Conservation (phyloP, 2,113 vertebrate species). For the Myotis yumanensis region DNA sequence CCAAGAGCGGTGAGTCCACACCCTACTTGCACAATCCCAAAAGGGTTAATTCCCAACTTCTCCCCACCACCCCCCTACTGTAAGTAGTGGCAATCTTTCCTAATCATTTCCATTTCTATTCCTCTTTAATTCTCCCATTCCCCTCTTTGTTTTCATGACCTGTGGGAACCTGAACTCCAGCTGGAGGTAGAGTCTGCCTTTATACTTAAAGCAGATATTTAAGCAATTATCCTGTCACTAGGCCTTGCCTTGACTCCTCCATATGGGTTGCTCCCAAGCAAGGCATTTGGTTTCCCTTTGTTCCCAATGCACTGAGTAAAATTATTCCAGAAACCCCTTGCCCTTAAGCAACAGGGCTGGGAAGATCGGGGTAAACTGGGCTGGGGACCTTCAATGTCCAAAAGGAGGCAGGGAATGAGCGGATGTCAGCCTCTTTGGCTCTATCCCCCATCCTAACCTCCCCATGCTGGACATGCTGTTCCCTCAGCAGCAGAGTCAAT, state of each 20-base stretch:
- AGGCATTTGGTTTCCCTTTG: conserved; percentile 79
- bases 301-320: conserved; percentile 69
- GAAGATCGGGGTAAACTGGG: neutral
- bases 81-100: conserved; percentile 76
- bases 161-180: conserved; percentile 81
- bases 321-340: conserved; percentile 73
- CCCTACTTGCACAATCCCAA: conserved; percentile 10
- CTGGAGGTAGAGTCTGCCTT: conserved; percentile 80
- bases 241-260: conserved; percentile 73
- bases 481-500: neutral
- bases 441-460: neutral
- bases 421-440: neutral
- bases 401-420: neutral
- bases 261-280: conserved; percentile 76
- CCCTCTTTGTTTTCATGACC: conserved; percentile 80
- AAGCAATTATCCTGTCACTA: conserved; percentile 81
- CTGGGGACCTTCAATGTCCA: neutral
- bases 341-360: conserved; percentile 45
- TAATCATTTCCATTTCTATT: conserved; percentile 82
- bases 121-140: conserved; percentile 76
- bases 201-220: conserved; percentile 80
- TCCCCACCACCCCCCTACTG: neutral
- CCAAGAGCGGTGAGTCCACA: neutral
- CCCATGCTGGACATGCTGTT: neutral
- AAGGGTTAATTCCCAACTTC: conserved; percentile 71